A percentile compares a stretch with the other conserved stretches of the same genome.
Conservation (phyloP, 2,113 vertebrate species). For the Plecotus auritus region DNA sequence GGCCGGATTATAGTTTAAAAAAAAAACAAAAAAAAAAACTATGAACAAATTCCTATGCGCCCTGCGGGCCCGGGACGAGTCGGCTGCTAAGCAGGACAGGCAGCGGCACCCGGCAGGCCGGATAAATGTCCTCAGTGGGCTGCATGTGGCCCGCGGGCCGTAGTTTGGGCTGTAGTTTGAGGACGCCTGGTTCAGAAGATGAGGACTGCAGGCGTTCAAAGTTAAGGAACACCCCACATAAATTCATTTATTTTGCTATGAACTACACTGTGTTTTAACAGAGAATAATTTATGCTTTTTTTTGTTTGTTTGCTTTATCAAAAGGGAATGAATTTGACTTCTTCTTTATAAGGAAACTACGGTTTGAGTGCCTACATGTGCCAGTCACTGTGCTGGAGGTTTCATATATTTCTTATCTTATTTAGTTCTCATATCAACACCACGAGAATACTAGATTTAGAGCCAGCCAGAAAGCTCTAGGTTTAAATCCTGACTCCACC, state of each 20-base stretch:
- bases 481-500: background rate
- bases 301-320: constrained; percentile 11
- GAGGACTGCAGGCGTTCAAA: background rate
- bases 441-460: background rate
- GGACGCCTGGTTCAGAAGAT: background rate
- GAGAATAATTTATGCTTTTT: background rate
- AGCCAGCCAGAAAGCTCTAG: background rate
- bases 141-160: no score
- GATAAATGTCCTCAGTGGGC: no score
- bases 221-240: background rate
- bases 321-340: background rate
- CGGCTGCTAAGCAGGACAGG: no score
- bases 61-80: no score
- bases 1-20: no score
- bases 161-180: no score
- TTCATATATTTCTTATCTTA: background rate
- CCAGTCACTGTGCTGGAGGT: background rate
- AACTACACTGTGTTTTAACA: background rate
- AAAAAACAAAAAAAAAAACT: no score
- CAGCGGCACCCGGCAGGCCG: no score
- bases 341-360: constrained; percentile 7
- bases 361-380: background rate
- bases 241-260: background rate
- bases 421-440: background rate
- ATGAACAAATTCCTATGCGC: no score